Conservation (phyloP, 2,797 vertebrate species). For the Acomys russatus region DNA sequence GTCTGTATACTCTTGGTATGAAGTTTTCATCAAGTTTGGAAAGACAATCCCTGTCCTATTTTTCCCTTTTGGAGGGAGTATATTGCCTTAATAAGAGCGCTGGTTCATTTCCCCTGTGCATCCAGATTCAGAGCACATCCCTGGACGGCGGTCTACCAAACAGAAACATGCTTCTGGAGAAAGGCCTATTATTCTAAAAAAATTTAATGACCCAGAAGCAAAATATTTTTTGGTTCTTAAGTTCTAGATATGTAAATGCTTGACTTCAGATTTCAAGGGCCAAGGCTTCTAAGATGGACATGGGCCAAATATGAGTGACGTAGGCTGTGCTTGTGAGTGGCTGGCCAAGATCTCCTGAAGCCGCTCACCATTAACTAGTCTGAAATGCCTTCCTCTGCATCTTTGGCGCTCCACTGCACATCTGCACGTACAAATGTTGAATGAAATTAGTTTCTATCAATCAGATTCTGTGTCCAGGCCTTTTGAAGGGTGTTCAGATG, state of each 20-base stretch:
- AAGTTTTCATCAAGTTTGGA: slow-evolving; percentile 41
- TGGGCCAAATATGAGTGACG: slow-evolving; percentile 13
- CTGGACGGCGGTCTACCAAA: slow-evolving; percentile 25
- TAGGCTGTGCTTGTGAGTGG: slow-evolving; percentile 3
- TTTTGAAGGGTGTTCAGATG: background rate
- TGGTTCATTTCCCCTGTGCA: slow-evolving; percentile 73
- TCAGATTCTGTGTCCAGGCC: background rate
- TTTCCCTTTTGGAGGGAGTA: slow-evolving; percentile 69
- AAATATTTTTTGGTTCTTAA: slow-evolving; percentile 71
- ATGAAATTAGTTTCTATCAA: background rate
- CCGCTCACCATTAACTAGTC: slow-evolving; percentile 21
- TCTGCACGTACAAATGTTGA: background rate
- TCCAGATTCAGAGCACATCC: slow-evolving; percentile 71
- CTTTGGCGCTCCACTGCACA: background rate
- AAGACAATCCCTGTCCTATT: slow-evolving; percentile 67
- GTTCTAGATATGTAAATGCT: slow-evolving; percentile 61
- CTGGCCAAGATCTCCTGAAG: slow-evolving; percentile 2
- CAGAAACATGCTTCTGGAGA: background rate
- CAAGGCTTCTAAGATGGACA: slow-evolving; percentile 59
- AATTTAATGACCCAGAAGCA: slow-evolving; percentile 71
- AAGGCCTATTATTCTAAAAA: slow-evolving; percentile 59
- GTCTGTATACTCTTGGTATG: background rate
- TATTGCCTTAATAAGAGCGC: slow-evolving; percentile 68
- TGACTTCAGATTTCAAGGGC: slow-evolving; percentile 63
- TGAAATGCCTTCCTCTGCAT: slow-evolving; percentile 28